phyloP scores from a whole-genome alignment of 2,888 invertebrate genomes.

The Plemyria rubiginata region DNA sequence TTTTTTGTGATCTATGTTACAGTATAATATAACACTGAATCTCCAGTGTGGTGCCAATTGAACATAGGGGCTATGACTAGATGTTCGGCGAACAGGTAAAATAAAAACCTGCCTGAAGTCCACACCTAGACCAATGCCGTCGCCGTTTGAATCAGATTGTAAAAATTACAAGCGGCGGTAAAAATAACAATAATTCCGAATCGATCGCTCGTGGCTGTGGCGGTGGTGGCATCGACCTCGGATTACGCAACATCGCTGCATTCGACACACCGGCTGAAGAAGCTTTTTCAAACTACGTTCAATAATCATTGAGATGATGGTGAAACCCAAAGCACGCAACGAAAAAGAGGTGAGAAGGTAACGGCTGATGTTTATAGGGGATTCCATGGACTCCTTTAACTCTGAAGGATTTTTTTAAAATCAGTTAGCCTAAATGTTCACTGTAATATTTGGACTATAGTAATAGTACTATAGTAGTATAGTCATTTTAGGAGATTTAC shows the following conservation, averaged over 20 bases:
- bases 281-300: conserved; percentile 18
- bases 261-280: conserved; percentile 49
- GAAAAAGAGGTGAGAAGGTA: not conserved
- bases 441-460: too few species aligned
- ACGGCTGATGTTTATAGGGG: too few species aligned
- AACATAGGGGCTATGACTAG: too few species aligned
- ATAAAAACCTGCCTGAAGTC: not conserved
- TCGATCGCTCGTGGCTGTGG: conserved; percentile 54
- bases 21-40: too few species aligned
- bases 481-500: too few species aligned
- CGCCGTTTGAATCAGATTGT: conserved; percentile 14
- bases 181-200: conserved; percentile 51
- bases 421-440: too few species aligned
- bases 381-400: too few species aligned
- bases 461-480: too few species aligned
- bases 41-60: too few species aligned
- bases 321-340: conserved; percentile 1
- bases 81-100: too few species aligned
- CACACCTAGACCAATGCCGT: conserved; percentile 18
- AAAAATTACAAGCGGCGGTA: conserved; percentile 16
- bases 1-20: too few species aligned
- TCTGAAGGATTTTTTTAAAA: too few species aligned
- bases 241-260: conserved; percentile 64
- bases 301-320: conserved; percentile 16
- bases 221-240: conserved; percentile 69